Evolutionary conservation across 2,113 vertebrate genomes (phyloP), one percentile per base, ranked within the genome.

Genomic region (Ranitomeya imitator): DNA sequence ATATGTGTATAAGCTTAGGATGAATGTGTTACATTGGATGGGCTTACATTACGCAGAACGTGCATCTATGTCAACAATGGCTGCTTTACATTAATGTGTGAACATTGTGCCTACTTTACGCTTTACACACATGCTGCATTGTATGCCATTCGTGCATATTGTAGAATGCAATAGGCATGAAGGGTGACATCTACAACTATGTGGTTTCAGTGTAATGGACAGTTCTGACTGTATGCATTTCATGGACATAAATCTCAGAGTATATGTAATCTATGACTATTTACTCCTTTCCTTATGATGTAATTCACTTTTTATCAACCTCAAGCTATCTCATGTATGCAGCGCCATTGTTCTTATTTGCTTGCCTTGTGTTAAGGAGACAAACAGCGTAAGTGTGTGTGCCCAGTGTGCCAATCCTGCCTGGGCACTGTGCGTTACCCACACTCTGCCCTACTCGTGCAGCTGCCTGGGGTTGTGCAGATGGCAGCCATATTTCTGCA

Each of bases 391-490:
- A 52, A 55, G 37, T 23, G 81, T 45, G 81, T 45, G 37, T 37
- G 26, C 26, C 69, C 26, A 73, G 23, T 2, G 71, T 76, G 73
- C 16, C 73, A 16, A 76, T 37, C 16, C 31, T 52, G 73, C 18
- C 45, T 19, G 12, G 82, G 65, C n/a, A n/a, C 12, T 12, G 51
- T 26, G 23, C 54, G 19, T 52, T 67, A 18, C 16, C 18, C 21
- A 26, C 65, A 15, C 26, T 52, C 1, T 6, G 26, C 45, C 83
- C 59, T 54, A 11, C 23, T 23, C 51, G 21, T 71, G 63, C 19
- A 26, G 60, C 51, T 73, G 80, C 23, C 80, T 65, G 79, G 59
- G 79, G 18, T 81, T 60, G 79, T 82, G 59, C 59, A 83, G 79
- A 83, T 71, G 63, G 63, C 31, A 63, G 51, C 45, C 59, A 54